Percentiles rank a stretch among this genome's conserved stretches.
phyloP scores from a whole-genome alignment of 2,888 invertebrate species.

The Diarsia rubi region DNA sequence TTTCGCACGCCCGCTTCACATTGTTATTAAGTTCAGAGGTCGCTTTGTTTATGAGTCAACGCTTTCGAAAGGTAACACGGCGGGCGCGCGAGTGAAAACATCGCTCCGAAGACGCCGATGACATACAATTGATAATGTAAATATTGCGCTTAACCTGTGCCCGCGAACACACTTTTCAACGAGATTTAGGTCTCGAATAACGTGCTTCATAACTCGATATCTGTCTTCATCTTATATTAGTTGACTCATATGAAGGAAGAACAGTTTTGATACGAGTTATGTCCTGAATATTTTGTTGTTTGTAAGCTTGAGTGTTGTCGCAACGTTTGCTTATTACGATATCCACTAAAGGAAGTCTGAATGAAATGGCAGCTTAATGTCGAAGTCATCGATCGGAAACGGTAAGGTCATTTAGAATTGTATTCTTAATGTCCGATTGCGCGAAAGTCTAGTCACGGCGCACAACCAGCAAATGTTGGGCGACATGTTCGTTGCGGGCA shows the following conservation, averaged over 20 bases:
- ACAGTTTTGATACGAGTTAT: neutral
- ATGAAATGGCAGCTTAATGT: conserved; percentile 72
- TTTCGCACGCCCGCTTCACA: conserved; percentile 90
- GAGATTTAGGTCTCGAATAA: conserved; percentile 73
- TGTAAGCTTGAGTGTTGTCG: conserved; percentile 15
- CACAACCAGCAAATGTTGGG: conserved; percentile 75
- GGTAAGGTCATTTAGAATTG: conserved; percentile 78
- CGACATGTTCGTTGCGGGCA: conserved; percentile 79
- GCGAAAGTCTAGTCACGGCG: conserved; percentile 83
- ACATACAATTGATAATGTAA: conserved; percentile 90
- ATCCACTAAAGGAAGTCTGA: conserved; percentile 67
- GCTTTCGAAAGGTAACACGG: conserved; percentile 90
- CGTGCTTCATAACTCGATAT: conserved; percentile 64
- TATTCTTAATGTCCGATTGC: conserved; percentile 81
- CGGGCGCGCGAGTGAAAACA: conserved; percentile 87
- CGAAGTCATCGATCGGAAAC: conserved; percentile 73
- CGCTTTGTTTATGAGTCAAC: conserved; percentile 89
- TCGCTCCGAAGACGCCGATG: conserved; percentile 84
- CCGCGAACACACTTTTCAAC: conserved; percentile 78
- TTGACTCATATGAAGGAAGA: conserved; percentile 6
- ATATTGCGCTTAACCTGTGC: conserved; percentile 85
- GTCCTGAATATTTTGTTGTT: neutral
- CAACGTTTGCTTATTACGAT: conserved; percentile 47
- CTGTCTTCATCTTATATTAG: conserved; percentile 27
- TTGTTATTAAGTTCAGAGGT: conserved; percentile 90